Evolutionary conservation across 2,888 invertebrate genomes (phyloP).

Genomic region (Parnassius mnemosyne): DNA sequence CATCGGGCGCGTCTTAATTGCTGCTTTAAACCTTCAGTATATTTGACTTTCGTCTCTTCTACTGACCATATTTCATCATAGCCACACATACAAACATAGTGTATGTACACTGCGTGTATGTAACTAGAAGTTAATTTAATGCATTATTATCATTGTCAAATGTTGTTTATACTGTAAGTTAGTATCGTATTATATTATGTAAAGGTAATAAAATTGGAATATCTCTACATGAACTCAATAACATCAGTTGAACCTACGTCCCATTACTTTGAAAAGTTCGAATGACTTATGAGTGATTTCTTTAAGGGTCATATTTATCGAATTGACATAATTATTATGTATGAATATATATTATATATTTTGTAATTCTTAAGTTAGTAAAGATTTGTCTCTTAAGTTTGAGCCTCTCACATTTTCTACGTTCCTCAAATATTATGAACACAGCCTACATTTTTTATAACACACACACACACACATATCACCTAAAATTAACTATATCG

Average conservation of each 20-base stretch:
- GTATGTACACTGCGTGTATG: not conserved
- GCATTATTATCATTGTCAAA: conserved; percentile 11
- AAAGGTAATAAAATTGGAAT: conserved; percentile 16
- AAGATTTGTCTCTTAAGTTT: not conserved
- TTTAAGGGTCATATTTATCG: no score
- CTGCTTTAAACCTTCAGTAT: not conserved
- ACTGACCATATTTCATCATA: conserved; percentile 10
- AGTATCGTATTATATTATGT: conserved; percentile 9
- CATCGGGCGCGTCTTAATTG: not conserved
- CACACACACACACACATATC: conserved; percentile 2
- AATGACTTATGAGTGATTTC: no score
- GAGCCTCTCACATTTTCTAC: conserved; percentile 5
- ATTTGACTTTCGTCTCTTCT: conserved; percentile 2
- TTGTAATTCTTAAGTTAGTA: not conserved
- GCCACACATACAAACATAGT: no score
- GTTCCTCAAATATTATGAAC: conserved; percentile 10
- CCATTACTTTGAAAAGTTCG: no score
- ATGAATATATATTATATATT: not conserved
- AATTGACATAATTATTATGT: no score
- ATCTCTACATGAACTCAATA: conserved; percentile 4
- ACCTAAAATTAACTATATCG: conserved; percentile 6
- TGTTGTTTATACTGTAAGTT: conserved; percentile 1
- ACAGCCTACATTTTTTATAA: conserved; percentile 22
- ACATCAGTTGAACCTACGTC: not conserved
- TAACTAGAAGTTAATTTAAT: conserved; percentile 9